These are phyloP conservation scores for Netelia inedita DNA, from an alignment of 2,888 invertebrate species.

Conservation along the genomic window DNA sequence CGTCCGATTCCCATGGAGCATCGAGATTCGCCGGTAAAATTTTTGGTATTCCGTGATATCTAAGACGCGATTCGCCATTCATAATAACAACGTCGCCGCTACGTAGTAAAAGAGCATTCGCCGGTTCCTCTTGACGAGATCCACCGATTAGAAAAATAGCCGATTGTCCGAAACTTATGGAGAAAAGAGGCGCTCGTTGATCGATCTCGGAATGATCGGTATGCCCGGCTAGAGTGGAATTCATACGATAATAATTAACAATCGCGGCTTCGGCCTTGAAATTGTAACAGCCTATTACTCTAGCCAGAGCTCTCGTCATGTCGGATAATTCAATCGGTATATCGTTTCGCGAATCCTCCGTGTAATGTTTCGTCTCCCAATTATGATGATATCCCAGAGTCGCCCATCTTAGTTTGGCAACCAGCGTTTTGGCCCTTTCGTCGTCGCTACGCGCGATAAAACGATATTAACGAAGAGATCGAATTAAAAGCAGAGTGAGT, in stretches of 20 bases:
- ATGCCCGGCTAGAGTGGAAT: constrained; percentile 96
- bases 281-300: constrained; percentile 86
- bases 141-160: constrained; percentile 98
- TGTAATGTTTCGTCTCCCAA: constrained; percentile 97
- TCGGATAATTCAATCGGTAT: constrained; percentile 92
- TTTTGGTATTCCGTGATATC: constrained; percentile 97
- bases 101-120: constrained; percentile 90
- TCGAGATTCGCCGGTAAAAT: constrained; percentile 88
- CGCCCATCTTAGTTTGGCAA: constrained; percentile 93
- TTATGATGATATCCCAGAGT: constrained; percentile 99
- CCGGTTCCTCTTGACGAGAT: constrained; percentile 88
- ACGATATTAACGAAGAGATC: neutral
- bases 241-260: constrained; percentile 97
- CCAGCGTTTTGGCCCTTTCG: constrained; percentile 75
- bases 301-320: constrained; percentile 89
- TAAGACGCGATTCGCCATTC: constrained; percentile 93
- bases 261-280: constrained; percentile 97
- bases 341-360: constrained; percentile 88
- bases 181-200: constrained; percentile 94
- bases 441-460: constrained; percentile 63
- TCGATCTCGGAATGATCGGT: constrained; percentile 97
- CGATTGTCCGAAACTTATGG: constrained; percentile 97
- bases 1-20: constrained; percentile 81
- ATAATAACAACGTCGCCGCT: constrained; percentile 97
- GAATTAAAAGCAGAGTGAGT: neutral